Percentiles rank a stretch among this genome's conserved stretches.
phyloP scores from a whole-genome alignment of 2,888 invertebrate species.

The Periphyllus acericola region DNA sequence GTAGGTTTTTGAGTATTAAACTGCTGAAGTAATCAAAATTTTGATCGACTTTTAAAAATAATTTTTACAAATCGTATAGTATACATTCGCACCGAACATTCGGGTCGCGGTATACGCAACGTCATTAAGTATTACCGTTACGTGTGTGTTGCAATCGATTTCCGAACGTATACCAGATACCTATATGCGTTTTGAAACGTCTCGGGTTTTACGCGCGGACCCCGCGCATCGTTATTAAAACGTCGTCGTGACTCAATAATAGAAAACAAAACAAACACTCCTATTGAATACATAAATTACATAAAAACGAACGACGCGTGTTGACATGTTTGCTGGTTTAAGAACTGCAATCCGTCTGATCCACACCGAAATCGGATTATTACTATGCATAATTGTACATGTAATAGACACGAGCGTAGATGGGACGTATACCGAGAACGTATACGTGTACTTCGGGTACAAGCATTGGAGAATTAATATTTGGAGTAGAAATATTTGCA shows the following conservation, averaged over 20 bases:
- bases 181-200: background rate
- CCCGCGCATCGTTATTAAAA: background rate
- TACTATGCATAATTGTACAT: too few relatives aligned
- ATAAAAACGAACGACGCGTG: background rate
- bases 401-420: too few relatives aligned
- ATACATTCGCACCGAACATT: background rate
- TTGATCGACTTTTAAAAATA: background rate
- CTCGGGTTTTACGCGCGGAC: background rate
- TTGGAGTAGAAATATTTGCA: too few relatives aligned
- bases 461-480: too few relatives aligned
- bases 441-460: too few relatives aligned
- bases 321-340: background rate
- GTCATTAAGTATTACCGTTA: background rate
- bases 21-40: background rate
- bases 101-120: background rate
- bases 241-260: constrained; percentile 21
- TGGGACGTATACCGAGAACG: too few relatives aligned
- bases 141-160: constrained; percentile 18
- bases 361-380: background rate
- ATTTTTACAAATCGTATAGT: background rate
- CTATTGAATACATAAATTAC: background rate
- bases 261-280: constrained; percentile 30
- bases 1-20: background rate
- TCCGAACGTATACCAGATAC: background rate
- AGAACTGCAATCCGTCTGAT: background rate